A percentile compares a stretch with the other conserved stretches of the same genome.
These are phyloP conservation scores for Siniperca scherzeri DNA, from an alignment of 2,797 vertebrate genomes.

Conservation along the genomic window DNA sequence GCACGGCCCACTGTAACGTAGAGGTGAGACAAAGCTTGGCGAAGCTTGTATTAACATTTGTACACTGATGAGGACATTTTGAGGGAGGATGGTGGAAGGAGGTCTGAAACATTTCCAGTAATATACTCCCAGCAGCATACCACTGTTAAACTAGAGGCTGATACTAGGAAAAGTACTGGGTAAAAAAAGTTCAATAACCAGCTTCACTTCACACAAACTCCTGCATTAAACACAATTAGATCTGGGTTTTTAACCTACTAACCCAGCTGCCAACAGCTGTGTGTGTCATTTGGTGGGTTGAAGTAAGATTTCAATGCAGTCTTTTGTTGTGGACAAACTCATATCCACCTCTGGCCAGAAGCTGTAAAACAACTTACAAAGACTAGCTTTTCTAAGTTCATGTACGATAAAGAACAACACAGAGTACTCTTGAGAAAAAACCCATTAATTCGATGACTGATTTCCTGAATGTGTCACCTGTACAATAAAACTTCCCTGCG, in stretches of 20 bases:
- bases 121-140: constrained; percentile 33
- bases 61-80: constrained; percentile 40
- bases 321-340: constrained; percentile 32
- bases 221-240: constrained; percentile 19
- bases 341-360: constrained; percentile 19
- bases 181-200: constrained; percentile 33
- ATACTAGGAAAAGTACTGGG: constrained; percentile 8
- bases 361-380: constrained; percentile 49
- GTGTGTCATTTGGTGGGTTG: constrained; percentile 32
- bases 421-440: constrained; percentile 49
- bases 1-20: constrained; percentile 1
- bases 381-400: constrained; percentile 31
- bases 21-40: constrained; percentile 41
- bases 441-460: constrained; percentile 51
- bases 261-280: constrained; percentile 34
- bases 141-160: constrained; percentile 27
- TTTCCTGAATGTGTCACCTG: constrained; percentile 68
- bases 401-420: constrained; percentile 33
- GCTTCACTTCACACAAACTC: constrained; percentile 32
- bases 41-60: constrained; percentile 43
- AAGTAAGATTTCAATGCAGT: constrained; percentile 10
- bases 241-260: constrained; percentile 38
- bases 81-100: constrained; percentile 45
- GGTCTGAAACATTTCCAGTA: constrained; percentile 58
- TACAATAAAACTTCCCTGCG: constrained; percentile 54